A percentile compares a stretch with the other conserved stretches of the same genome.
Conservation (phyloP, 2,113 vertebrate species). For the Chamaetylas fuelleborni region DNA sequence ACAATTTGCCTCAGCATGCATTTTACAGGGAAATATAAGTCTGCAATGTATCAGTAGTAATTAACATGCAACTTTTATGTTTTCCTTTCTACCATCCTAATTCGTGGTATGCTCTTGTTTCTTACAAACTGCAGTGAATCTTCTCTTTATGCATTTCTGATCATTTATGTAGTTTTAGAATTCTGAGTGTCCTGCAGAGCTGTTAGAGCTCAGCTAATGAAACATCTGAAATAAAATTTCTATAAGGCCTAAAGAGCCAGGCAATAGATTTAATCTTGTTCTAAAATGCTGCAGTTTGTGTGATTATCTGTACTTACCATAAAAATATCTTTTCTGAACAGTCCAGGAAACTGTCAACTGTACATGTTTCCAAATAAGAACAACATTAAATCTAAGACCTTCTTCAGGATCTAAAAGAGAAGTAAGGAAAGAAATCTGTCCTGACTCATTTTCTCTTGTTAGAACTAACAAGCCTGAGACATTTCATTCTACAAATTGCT, state of each 20-base stretch:
- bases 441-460: neutral
- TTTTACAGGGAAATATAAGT: neutral
- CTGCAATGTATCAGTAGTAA: neutral
- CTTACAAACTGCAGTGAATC: neutral
- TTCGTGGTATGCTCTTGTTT: neutral
- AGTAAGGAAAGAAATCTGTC: neutral
- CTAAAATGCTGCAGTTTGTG: neutral
- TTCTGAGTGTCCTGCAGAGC: neutral
- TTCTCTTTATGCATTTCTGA: neutral
- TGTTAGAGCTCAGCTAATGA: neutral
- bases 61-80: neutral
- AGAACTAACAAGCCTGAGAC: neutral
- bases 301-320: neutral
- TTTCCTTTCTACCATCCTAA: neutral
- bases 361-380: neutral
- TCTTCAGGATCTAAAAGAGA: neutral
- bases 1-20: neutral
- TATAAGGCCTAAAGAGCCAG: neutral
- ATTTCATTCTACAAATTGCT: neutral
- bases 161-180: neutral
- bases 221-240: constrained; percentile 13
- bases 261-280: neutral
- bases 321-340: neutral
- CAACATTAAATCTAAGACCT: neutral
- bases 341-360: neutral